A percentile compares a stretch with the other conserved stretches of the same genome.
phyloP scores from a whole-genome alignment of 2,888 invertebrate species.

The Orchesellides sinensis region DNA sequence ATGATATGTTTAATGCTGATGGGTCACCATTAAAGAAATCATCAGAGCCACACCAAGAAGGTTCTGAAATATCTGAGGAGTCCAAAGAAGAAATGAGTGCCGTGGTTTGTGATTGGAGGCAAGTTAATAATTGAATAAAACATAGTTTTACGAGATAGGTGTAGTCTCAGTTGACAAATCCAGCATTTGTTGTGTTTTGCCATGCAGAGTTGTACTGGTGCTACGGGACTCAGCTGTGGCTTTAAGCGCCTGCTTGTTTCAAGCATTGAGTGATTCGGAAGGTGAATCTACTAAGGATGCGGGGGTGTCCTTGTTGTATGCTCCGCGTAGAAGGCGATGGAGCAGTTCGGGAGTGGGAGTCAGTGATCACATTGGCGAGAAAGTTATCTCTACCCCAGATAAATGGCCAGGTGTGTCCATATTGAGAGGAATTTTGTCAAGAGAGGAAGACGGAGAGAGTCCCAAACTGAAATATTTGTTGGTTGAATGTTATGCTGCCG shows the following conservation, averaged over 20 bases:
- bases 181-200: conserved; percentile 11
- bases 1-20: conserved; percentile 35
- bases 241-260: conserved; percentile 98
- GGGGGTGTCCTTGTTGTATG: conserved; percentile 72
- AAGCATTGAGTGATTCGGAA: conserved; percentile 95
- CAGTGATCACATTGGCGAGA: conserved; percentile 74
- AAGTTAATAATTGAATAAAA: neutral
- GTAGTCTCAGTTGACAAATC: no score
- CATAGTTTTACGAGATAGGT: neutral
- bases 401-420: conserved; percentile 98
- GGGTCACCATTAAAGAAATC: conserved; percentile 65
- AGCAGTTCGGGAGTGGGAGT: conserved; percentile 84
- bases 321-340: conserved; percentile 83
- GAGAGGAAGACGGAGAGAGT: conserved; percentile 96
- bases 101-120: conserved; percentile 75
- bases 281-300: conserved; percentile 70
- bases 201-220: conserved; percentile 79
- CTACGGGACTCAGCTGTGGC: conserved; percentile 95
- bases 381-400: conserved; percentile 88
- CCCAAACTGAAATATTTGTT: conserved; percentile 94
- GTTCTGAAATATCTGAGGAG: conserved; percentile 51
- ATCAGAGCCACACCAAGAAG: conserved; percentile 37
- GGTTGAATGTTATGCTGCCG: conserved; percentile 95
- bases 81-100: conserved; percentile 72
- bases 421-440: conserved; percentile 90